These are phyloP conservation scores for Paratrypauchen microcephalus DNA, from an alignment of 2,797 vertebrate genomes.

Conservation along the genomic window DNA sequence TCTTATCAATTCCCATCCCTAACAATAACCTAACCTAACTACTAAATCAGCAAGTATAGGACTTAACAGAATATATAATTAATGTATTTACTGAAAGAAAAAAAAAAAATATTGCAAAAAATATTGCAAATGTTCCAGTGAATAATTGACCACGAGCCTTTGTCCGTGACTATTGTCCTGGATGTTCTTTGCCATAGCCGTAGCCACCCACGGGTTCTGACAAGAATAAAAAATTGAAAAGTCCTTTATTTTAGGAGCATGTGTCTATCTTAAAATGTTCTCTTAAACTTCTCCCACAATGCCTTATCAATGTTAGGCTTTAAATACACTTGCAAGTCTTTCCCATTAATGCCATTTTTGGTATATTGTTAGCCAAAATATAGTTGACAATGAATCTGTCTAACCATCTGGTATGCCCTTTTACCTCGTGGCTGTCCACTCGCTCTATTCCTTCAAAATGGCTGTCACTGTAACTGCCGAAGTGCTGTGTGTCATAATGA, in stretches of 20 bases:
- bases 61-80: too few species aligned
- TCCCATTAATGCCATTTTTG: conserved; percentile 12
- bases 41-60: too few species aligned
- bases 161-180: not conserved
- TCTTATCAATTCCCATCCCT: too few species aligned
- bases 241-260: not conserved
- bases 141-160: not conserved
- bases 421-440: conserved; percentile 23
- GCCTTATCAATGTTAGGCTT: not conserved
- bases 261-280: not conserved
- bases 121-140: not conserved
- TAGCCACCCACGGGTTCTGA: not conserved
- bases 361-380: conserved; percentile 39
- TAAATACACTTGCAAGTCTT: not conserved
- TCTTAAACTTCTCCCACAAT: not conserved
- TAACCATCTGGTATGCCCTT: conserved; percentile 21
- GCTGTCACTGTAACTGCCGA: conserved; percentile 14
- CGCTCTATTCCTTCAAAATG: conserved; percentile 39
- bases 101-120: too few species aligned
- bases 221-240: not conserved
- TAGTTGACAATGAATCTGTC: conserved; percentile 37
- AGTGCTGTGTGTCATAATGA: conserved; percentile 24
- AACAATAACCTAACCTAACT: too few species aligned
- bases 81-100: too few species aligned
- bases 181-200: not conserved